Evolutionary conservation across 2,797 vertebrate species (phyloP).

Genomic region (Tinamus major): DNA sequence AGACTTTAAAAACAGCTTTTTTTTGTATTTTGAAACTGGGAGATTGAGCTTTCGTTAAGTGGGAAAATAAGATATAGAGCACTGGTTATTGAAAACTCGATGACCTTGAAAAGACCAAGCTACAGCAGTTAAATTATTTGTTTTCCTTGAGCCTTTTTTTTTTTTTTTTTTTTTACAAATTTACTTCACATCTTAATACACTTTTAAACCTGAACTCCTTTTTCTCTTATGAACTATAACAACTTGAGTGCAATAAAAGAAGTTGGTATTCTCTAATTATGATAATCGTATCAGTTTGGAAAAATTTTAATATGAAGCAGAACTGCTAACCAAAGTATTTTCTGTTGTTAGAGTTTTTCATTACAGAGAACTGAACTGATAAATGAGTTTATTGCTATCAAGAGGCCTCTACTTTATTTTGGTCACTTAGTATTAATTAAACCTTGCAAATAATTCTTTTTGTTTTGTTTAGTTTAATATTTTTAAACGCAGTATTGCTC

Average conservation of each 20-base stretch:
- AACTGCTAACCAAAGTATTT: constrained; percentile 53
- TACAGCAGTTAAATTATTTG: constrained; percentile 10
- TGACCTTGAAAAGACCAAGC: constrained; percentile 39
- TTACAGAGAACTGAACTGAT: constrained; percentile 12
- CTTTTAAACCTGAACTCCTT: background rate
- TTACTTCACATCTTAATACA: background rate
- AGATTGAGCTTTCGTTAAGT: background rate
- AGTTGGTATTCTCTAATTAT: constrained; percentile 67
- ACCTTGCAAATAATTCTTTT: background rate
- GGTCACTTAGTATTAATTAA: constrained; percentile 62
- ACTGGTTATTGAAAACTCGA: background rate
- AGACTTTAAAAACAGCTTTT: background rate
- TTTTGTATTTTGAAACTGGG: background rate
- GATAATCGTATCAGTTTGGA: constrained; percentile 66
- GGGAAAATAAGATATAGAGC: background rate
- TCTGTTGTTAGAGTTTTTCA: background rate
- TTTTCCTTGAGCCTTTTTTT: constrained; percentile 17
- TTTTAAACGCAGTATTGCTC: constrained; percentile 39
- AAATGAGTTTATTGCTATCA: constrained; percentile 19
- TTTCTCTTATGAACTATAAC: constrained; percentile 32
- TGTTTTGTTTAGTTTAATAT: constrained; percentile 7
- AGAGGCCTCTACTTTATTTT: constrained; percentile 30
- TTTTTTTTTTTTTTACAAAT: background rate
- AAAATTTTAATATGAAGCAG: constrained; percentile 2
- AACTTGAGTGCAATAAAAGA: constrained; percentile 21